Conservation (phyloP, 1,140 invertebrate species). For the Caenorhabditis tropicalis region DNA sequence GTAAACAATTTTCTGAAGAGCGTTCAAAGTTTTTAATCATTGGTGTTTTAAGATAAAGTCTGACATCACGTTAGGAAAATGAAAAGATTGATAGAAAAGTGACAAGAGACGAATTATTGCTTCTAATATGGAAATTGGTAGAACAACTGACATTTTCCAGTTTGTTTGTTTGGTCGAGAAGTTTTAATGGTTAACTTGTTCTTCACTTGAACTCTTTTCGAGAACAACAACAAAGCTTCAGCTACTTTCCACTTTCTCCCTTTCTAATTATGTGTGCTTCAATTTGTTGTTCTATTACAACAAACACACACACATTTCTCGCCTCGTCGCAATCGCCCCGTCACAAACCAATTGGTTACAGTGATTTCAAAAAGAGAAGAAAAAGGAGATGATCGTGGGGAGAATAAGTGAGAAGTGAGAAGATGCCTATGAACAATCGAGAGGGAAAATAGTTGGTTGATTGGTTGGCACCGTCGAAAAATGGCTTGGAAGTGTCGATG, state of each 20-base stretch:
- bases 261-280: conserved; percentile 39
- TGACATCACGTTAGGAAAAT: conserved; percentile 12
- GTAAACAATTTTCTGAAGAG: no score
- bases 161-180: background rate
- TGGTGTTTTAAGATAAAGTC: background rate
- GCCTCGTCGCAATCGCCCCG: background rate
- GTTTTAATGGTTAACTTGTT: background rate
- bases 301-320: background rate
- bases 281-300: conserved; percentile 36
- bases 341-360: conserved; percentile 21
- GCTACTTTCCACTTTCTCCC: background rate
- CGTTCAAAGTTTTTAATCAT: background rate
- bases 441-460: background rate
- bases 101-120: background rate
- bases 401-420: background rate
- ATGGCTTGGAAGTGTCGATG: conserved; percentile 14
- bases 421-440: background rate
- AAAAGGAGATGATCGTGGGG: no score
- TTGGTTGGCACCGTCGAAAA: conserved; percentile 22
- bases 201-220: background rate
- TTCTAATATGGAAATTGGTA: background rate
- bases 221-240: conserved; percentile 2
- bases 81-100: background rate
- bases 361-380: background rate
- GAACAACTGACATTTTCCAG: conserved; percentile 7